Conservation (phyloP, 2,797 vertebrate species). For the Gymnopithys bicolor region DNA sequence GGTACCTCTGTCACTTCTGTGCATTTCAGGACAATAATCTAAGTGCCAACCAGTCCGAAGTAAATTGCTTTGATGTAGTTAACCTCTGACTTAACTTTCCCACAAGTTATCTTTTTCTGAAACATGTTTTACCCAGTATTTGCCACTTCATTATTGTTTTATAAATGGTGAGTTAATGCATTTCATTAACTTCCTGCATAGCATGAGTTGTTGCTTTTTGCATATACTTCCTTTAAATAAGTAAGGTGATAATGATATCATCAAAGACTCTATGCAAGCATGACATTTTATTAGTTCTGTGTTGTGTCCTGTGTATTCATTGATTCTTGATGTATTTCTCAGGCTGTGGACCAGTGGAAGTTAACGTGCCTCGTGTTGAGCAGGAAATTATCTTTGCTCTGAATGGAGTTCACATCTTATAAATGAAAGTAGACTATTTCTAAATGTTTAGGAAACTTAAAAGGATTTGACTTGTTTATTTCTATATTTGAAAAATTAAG, state of each 20-base stretch:
- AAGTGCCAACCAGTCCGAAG: background rate
- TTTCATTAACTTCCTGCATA: background rate
- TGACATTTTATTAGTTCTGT: conserved; percentile 36
- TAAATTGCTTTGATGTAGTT: background rate
- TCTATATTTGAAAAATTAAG: background rate
- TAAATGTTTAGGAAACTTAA: background rate
- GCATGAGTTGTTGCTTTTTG: background rate
- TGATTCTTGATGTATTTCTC: background rate
- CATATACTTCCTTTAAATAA: conserved; percentile 1
- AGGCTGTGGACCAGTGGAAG: background rate
- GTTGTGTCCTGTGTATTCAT: background rate
- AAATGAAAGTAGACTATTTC: background rate
- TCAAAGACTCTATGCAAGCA: background rate
- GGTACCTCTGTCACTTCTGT: background rate
- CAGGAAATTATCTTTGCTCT: background rate
- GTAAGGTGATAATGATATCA: background rate
- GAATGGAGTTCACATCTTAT: background rate
- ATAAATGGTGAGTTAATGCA: background rate
- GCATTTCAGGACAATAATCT: background rate
- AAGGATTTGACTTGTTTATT: background rate
- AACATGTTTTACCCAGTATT: background rate
- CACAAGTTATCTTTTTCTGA: background rate
- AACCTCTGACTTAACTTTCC: background rate
- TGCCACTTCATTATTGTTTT: background rate
- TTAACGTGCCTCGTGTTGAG: background rate